Evolutionary conservation across 2,888 invertebrate species (phyloP), one percentile per base, ranked within the genome.

Genomic region (Electrophaes corylata): DNA sequence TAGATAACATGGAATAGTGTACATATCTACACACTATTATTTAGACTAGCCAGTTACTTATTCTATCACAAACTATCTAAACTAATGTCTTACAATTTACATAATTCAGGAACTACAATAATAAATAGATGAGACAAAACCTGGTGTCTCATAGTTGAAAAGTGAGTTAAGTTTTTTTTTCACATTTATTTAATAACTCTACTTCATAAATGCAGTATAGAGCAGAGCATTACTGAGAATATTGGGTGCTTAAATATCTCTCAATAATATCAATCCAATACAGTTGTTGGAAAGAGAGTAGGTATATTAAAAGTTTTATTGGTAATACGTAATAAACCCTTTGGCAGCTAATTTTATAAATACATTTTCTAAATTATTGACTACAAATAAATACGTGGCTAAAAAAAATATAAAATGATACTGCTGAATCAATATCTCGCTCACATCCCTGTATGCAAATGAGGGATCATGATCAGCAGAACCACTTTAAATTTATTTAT

Each of bases 31-130:
- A 52, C 44, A 43, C 40, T 49, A 61, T 46, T 20, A 31, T 60
- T 60, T 37, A 65, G 65, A 67, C 67, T 67, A 67, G 67, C 51
- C 49, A 54, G 51, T 51, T 55, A 53, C 37, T 46, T 60, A 58
- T 53, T 56, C 40, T 54, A 62, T 61, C 59, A 60, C 54, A 58
- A 57, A 60, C 50, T 54, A 55, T 47, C 29, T 50, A 54, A 33
- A 41, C 33, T 54, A 50, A 29, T 45, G 49, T 56, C 55, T 54
- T 26, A 31, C 16, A 37, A 37, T 37, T 37, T 8, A 37, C 12
- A 14, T 45, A 16, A 20, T 41, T 55, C 23, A 55, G 51, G 43
- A 55, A 60, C 51, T 60, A 53, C 46, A 54, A 12, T 31, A 47
- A 54, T 31, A 55, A 35, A 44, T 12, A 14, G 8, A 26, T 43